phyloP scores from a whole-genome alignment of 1,140 invertebrate species.

The Drosophila arizonae region DNA sequence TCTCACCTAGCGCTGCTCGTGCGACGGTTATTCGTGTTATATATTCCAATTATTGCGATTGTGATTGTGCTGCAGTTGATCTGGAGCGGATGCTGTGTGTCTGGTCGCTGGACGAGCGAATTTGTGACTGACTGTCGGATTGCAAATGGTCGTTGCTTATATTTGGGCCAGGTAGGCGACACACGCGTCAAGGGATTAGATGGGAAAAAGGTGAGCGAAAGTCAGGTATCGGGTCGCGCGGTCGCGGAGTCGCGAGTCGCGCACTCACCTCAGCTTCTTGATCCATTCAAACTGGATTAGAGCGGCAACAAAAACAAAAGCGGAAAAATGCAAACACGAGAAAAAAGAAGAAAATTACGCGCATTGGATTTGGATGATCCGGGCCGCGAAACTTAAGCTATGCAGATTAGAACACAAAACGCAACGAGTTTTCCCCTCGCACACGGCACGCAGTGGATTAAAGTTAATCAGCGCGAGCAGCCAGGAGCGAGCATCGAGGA shows the following conservation, averaged over 20 bases:
- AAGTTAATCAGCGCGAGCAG: constrained; percentile 47
- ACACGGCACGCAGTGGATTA: constrained; percentile 40
- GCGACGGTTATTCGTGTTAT: not conserved
- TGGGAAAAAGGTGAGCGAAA: constrained; percentile 48
- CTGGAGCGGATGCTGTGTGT: constrained; percentile 24
- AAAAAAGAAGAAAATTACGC: constrained; percentile 48
- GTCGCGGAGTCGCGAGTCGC: constrained; percentile 41
- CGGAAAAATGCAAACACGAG: not conserved
- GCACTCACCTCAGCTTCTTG: constrained; percentile 47
- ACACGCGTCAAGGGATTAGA: constrained; percentile 74
- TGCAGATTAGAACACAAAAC: constrained; percentile 57
- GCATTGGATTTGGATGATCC: constrained; percentile 65
- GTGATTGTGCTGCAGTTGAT: not conserved
- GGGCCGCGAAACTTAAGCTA: constrained; percentile 62
- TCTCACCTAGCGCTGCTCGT: constrained; percentile 39
- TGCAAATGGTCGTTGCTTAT: constrained; percentile 51
- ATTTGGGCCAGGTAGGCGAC: constrained; percentile 60
- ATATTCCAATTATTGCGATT: constrained; percentile 34
- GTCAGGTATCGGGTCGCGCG: constrained; percentile 63
- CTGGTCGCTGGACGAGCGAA: constrained; percentile 51
- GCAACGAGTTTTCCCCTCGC: constrained; percentile 53
- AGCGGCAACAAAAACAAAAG: constrained; percentile 17
- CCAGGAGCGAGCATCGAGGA: constrained; percentile 19
- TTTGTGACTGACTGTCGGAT: constrained; percentile 58
- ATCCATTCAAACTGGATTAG: constrained; percentile 76